Evolutionary conservation across 2,888 invertebrate genomes (phyloP).

Genomic region (Cheilosia urbana): DNA sequence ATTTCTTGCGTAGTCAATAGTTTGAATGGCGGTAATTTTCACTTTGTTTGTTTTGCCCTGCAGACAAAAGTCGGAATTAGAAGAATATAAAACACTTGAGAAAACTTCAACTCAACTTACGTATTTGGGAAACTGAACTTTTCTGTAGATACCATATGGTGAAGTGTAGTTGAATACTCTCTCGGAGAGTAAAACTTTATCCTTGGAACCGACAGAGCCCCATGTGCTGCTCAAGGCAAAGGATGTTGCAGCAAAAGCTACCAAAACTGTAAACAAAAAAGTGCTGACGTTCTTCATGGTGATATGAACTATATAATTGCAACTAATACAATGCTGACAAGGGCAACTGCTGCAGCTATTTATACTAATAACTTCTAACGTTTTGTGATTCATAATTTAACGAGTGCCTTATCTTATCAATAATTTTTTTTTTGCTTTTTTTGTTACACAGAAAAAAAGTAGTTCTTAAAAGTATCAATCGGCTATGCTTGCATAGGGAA

Average conservation of each 20-base stretch:
- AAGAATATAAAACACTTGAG: neutral
- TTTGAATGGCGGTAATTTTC: slow-evolving; percentile 46
- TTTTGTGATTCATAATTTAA: neutral
- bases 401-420: slow-evolving; percentile 22
- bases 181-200: slow-evolving; percentile 45
- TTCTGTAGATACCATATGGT: slow-evolving; percentile 26
- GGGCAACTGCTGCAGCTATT: slow-evolving; percentile 4
- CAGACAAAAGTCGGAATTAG: neutral
- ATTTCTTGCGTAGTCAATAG: slow-evolving; percentile 29
- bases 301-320: neutral
- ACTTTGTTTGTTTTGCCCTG: slow-evolving; percentile 52
- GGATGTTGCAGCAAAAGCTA: slow-evolving; percentile 32
- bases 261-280: slow-evolving; percentile 23
- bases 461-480: too few relatives aligned
- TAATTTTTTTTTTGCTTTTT: too few relatives aligned
- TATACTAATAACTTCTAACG: neutral
- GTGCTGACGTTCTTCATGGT: slow-evolving; percentile 38
- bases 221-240: slow-evolving; percentile 39
- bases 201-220: slow-evolving; percentile 34
- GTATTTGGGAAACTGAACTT: slow-evolving; percentile 51
- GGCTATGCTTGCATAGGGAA: too few relatives aligned
- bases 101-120: slow-evolving; percentile 17
- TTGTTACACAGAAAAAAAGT: too few relatives aligned
- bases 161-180: slow-evolving; percentile 42
- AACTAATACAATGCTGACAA: slow-evolving; percentile 5